Conservation (phyloP, 2,113 vertebrate genomes). For the Ursus arctos region DNA sequence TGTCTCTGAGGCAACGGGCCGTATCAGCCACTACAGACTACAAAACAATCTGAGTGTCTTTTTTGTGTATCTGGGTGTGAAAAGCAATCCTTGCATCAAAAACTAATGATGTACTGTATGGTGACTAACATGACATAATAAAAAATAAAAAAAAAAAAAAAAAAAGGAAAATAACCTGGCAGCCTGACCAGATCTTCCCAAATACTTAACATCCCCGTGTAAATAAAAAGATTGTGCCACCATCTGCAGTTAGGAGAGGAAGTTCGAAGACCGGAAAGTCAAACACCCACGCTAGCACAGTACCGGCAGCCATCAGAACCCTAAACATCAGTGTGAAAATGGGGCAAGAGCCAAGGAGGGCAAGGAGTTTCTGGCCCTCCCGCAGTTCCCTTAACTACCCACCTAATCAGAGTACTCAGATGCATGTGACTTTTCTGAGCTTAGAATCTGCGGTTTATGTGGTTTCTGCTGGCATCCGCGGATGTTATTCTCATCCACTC, state of each 20-base stretch:
- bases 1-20: neutral
- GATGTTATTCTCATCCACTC: neutral
- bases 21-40: neutral
- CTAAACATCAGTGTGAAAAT: neutral
- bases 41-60: neutral
- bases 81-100: neutral
- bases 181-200: neutral
- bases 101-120: too few relatives aligned
- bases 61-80: neutral
- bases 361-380: neutral
- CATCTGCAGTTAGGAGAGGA: neutral
- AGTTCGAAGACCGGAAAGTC: neutral
- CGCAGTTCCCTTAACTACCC: neutral
- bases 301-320: accelerated
- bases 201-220: neutral
- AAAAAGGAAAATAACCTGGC: neutral
- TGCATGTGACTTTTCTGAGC: neutral
- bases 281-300: neutral
- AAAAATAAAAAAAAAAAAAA: neutral
- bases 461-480: neutral
- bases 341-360: neutral
- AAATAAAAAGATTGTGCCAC: neutral
- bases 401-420: neutral
- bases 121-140: too few relatives aligned
- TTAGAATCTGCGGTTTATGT: neutral